Conservation (phyloP, 2,888 invertebrate genomes). For the Drosophila pseudotalamancana region DNA sequence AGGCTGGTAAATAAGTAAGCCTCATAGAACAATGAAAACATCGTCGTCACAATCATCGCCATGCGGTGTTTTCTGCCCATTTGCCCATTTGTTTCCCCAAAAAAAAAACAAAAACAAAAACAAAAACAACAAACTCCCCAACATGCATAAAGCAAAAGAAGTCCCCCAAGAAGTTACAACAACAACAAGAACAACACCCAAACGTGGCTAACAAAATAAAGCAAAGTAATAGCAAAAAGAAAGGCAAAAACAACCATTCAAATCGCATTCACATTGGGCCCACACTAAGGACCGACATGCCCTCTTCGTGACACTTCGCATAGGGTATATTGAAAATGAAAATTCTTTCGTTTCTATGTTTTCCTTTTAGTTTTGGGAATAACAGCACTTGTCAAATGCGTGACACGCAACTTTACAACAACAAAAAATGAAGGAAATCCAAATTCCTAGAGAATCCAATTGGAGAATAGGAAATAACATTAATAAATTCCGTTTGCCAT, state of each 20-base stretch:
- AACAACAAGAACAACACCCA: constrained; percentile 18
- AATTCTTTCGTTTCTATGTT: neutral
- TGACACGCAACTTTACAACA: too few species aligned
- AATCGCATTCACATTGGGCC: constrained; percentile 41
- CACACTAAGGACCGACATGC: constrained; percentile 46
- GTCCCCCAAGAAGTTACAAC: constrained; percentile 15
- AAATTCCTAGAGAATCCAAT: too few species aligned
- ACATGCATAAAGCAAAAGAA: constrained; percentile 46
- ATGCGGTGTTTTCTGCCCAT: constrained; percentile 79
- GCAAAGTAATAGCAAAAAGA: constrained; percentile 24
- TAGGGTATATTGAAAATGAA: constrained; percentile 14
- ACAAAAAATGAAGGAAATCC: too few species aligned
- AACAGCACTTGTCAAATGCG: constrained; percentile 39
- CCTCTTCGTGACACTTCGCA: constrained; percentile 22
- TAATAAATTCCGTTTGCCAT: too few species aligned
- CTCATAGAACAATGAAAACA: constrained; percentile 77
- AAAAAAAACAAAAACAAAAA: neutral
- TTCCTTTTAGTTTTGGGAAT: constrained; percentile 2
- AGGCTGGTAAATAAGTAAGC: constrained; percentile 31
- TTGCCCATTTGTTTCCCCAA: constrained; percentile 70
- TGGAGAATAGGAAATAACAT: too few species aligned
- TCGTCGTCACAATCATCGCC: constrained; percentile 79
- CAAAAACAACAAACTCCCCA: constrained; percentile 39
- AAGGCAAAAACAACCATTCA: constrained; percentile 15
- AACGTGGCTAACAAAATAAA: constrained; percentile 61